These are phyloP conservation scores for Acropternis orthonyx DNA, from an alignment of 2,797 vertebrate species.

Conservation along the genomic window DNA sequence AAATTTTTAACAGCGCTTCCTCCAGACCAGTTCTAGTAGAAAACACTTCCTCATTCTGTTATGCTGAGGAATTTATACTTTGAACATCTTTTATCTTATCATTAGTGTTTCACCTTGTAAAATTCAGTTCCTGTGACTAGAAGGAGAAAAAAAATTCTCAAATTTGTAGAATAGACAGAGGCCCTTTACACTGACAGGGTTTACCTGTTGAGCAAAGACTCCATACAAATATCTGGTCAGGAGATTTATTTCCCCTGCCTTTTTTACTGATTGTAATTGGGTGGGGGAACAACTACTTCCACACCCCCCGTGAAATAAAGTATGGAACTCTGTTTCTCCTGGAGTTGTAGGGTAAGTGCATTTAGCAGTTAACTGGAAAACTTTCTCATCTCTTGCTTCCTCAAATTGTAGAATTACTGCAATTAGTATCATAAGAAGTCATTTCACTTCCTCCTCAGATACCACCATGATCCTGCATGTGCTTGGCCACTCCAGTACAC, in stretches of 20 bases:
- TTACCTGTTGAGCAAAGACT: neutral
- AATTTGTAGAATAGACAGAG: neutral
- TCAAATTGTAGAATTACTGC: neutral
- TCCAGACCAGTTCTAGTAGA: neutral
- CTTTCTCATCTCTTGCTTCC: neutral
- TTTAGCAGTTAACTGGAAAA: neutral
- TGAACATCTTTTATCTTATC: neutral
- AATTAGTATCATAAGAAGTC: neutral
- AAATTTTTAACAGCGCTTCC: constrained; percentile 32
- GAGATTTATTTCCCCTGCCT: neutral
- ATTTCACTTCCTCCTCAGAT: neutral
- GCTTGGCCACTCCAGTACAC: neutral
- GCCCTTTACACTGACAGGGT: neutral
- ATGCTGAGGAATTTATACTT: neutral
- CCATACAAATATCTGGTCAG: neutral
- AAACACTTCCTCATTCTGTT: constrained; percentile 38
- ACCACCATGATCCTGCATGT: neutral
- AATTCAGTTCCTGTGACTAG: neutral
- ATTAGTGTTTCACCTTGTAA: neutral
- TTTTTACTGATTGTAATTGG: neutral
- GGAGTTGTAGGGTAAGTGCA: neutral
- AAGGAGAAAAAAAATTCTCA: neutral
- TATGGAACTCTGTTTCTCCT: neutral
- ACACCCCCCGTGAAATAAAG: neutral
- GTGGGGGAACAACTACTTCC: neutral